A percentile compares a stretch with the other conserved stretches of the same genome.
Evolutionary conservation across 2,888 invertebrate species (phyloP).

Genomic region (Tanytarsus gracilentus): DNA sequence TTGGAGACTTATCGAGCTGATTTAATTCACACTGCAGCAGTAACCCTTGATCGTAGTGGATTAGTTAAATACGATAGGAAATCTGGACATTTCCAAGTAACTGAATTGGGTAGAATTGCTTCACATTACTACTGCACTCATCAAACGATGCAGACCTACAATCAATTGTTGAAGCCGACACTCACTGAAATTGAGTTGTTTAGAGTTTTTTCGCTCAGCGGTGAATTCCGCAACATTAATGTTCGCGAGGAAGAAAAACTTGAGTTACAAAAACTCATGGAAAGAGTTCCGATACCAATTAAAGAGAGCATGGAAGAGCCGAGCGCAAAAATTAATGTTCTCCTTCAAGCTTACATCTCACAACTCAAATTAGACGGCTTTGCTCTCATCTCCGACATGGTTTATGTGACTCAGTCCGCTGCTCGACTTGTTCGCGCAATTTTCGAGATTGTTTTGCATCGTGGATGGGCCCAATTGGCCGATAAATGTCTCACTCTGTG

Average conservation of each 20-base stretch:
- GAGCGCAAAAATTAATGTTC: conserved; percentile 56
- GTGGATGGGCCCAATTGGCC: conserved; percentile 95
- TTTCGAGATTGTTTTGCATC: conserved; percentile 87
- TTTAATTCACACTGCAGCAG: conserved; percentile 89
- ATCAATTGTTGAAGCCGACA: conserved; percentile 91
- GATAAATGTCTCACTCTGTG: conserved; percentile 92
- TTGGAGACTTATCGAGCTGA: conserved; percentile 89
- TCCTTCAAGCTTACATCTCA: conserved; percentile 76
- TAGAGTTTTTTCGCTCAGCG: conserved; percentile 94
- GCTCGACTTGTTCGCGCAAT: conserved; percentile 90
- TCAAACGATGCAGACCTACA: conserved; percentile 94
- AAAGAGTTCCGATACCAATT: conserved; percentile 95
- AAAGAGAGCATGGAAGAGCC: conserved; percentile 98
- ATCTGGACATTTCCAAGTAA: conserved; percentile 58
- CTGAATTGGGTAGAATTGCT: conserved; percentile 93
- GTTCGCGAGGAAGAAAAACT: conserved; percentile 95
- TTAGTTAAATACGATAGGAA: conserved; percentile 91
- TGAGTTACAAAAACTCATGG: conserved; percentile 84
- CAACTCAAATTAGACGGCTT: conserved; percentile 97
- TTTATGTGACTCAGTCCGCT: conserved; percentile 96
- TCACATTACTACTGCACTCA: conserved; percentile 97
- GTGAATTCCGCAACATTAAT: conserved; percentile 88
- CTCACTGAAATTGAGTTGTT: conserved; percentile 96
- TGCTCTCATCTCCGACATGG: conserved; percentile 98
- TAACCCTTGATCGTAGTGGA: conserved; percentile 86